A percentile compares a stretch with the other conserved stretches of the same genome.
Conservation (phyloP, 2,888 invertebrate species). For the Theodoxus fluviatilis region DNA sequence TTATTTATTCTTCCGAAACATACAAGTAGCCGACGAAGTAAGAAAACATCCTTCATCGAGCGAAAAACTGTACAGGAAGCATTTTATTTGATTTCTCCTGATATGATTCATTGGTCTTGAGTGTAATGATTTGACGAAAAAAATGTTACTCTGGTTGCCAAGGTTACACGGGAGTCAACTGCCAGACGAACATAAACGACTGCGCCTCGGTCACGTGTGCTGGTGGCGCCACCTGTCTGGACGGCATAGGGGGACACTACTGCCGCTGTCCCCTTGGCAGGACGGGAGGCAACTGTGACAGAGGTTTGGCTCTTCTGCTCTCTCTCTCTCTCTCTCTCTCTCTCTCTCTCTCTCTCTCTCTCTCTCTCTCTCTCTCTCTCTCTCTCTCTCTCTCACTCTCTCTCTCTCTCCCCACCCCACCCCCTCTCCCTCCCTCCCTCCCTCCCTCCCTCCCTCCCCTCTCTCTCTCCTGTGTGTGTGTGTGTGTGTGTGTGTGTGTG, state of each 20-base stretch:
- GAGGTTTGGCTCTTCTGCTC: conserved; percentile 71
- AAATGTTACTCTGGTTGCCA: too few relatives aligned
- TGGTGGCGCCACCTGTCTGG: conserved; percentile 51
- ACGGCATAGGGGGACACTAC: conserved; percentile 78
- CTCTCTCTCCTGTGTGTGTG: not conserved
- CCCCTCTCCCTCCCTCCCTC: too few relatives aligned
- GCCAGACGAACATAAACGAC: conserved; percentile 70
- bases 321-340: too few relatives aligned
- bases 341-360: not conserved
- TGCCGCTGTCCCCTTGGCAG: conserved; percentile 97
- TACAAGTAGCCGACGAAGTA: too few relatives aligned
- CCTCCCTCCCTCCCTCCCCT: not conserved
- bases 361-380: conserved; percentile 5
- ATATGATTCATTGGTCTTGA: too few relatives aligned
- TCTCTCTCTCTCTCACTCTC: too few relatives aligned
- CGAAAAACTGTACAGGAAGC: too few relatives aligned
- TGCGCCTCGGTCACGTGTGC: conserved; percentile 83
- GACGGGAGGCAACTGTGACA: conserved; percentile 94
- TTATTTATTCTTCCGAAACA: too few relatives aligned
- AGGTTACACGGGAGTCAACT: conserved; percentile 46
- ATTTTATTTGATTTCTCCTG: too few relatives aligned
- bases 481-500: not conserved
- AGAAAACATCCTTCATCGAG: too few relatives aligned
- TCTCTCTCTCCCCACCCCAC: too few relatives aligned
- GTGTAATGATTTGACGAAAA: too few relatives aligned